Conservation (phyloP, 2,888 invertebrate species). For the Dioctria rufipes region DNA sequence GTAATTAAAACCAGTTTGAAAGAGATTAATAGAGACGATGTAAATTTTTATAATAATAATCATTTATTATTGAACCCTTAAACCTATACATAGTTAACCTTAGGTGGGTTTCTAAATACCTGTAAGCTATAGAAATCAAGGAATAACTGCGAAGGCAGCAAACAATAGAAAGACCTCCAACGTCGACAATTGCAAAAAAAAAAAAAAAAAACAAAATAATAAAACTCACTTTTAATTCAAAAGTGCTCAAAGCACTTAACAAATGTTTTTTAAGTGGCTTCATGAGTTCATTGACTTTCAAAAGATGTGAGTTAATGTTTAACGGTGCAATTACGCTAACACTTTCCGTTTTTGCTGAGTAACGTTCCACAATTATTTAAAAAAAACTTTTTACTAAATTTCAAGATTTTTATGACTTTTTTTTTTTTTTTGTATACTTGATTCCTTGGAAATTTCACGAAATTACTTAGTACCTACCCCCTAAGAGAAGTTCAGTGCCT, state of each 20-base stretch:
- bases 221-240: constrained; percentile 45
- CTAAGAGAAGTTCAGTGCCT: constrained; percentile 27
- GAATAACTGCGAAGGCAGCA: background rate
- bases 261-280: constrained; percentile 9
- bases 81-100: background rate
- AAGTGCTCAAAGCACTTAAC: constrained; percentile 24
- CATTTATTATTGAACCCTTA: background rate
- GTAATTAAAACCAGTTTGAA: background rate
- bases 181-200: background rate
- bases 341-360: constrained; percentile 52
- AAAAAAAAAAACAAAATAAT: background rate
- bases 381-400: background rate
- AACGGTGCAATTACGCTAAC: constrained; percentile 50
- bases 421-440: background rate
- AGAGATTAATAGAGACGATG: background rate
- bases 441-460: background rate
- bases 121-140: background rate
- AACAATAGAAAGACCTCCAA: background rate
- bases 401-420: background rate
- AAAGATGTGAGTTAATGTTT: constrained; percentile 38
- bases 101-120: background rate
- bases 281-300: constrained; percentile 38
- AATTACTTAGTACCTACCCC: background rate
- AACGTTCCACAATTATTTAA: constrained; percentile 16
- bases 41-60: background rate